These are phyloP conservation scores for Ephydatia muelleri DNA, from an alignment of 37 sponge, comb jelly and placozoan genomes.

Conservation along the genomic window DNA sequence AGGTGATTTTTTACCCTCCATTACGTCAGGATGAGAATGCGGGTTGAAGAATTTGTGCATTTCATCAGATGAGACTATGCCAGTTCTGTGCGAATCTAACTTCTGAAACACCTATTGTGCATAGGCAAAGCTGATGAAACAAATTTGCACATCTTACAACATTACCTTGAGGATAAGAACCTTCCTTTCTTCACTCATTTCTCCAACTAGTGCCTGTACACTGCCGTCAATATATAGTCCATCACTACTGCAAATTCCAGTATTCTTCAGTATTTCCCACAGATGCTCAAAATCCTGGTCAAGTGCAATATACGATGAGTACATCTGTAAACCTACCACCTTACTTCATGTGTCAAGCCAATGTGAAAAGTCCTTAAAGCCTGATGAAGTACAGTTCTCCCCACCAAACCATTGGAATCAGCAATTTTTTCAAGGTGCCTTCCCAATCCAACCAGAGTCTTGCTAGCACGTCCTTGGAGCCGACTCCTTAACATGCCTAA, in stretches of 20 bases:
- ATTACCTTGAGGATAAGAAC: conserved; percentile 46
- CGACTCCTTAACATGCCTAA: conserved; percentile 75
- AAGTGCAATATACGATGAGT: neutral
- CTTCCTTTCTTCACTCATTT: conserved; percentile 54
- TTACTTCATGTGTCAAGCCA: conserved; percentile 58
- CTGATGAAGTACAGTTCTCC: conserved; percentile 22
- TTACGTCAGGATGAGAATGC: conserved; percentile 38
- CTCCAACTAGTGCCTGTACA: conserved; percentile 49
- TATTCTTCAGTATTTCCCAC: conserved; percentile 27
- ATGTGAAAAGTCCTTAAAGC: conserved; percentile 52
- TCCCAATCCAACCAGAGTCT: conserved; percentile 72
- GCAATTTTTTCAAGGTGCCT: conserved; percentile 26
- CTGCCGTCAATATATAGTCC: conserved; percentile 34
- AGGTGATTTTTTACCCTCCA: conserved; percentile 9
- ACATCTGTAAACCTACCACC: neutral
- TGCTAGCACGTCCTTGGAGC: conserved; percentile 76
- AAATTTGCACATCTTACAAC: neutral
- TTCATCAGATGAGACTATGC: conserved; percentile 8
- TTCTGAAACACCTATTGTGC: conserved; percentile 50
- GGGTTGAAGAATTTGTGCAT: conserved; percentile 38
- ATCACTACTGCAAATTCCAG: neutral
- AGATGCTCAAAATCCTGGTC: conserved; percentile 22
- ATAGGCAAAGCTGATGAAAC: neutral
- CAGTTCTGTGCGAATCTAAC: conserved; percentile 50
- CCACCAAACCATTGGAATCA: conserved; percentile 5